These are phyloP conservation scores for Distichodus sexfasciatus DNA, from an alignment of 2,797 vertebrate genomes.

Conservation along the genomic window DNA sequence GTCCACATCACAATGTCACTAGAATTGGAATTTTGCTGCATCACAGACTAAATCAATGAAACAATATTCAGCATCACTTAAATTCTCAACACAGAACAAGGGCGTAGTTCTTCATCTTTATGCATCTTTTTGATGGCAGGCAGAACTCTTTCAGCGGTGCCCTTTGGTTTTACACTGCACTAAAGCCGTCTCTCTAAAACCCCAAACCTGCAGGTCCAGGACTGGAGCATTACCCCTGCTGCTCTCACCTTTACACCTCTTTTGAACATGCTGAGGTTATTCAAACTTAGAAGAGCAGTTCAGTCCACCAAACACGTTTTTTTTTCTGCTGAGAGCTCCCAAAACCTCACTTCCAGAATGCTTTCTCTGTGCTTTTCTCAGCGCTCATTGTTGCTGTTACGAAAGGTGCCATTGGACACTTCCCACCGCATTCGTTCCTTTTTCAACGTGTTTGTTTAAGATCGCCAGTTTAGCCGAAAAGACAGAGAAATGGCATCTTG, in stretches of 20 bases:
- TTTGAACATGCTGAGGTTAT: too few relatives aligned
- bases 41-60: neutral
- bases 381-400: too few relatives aligned
- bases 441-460: too few relatives aligned
- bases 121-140: neutral
- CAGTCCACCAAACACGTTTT: too few relatives aligned
- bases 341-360: too few relatives aligned
- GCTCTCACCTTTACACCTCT: slow-evolving; percentile 7
- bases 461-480: too few relatives aligned
- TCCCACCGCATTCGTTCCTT: too few relatives aligned
- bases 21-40: neutral
- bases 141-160: neutral
- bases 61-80: neutral
- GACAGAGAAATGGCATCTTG: too few relatives aligned
- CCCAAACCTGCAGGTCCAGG: neutral
- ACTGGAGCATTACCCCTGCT: slow-evolving; percentile 1
- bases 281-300: too few relatives aligned
- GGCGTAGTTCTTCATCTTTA: neutral
- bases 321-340: too few relatives aligned
- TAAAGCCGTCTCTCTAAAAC: neutral
- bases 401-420: too few relatives aligned
- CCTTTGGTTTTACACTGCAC: neutral
- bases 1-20: neutral
- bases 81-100: neutral
- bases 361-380: too few relatives aligned